Conservation (phyloP, 1,140 invertebrate genomes). For the Hormaphis cornu region DNA sequence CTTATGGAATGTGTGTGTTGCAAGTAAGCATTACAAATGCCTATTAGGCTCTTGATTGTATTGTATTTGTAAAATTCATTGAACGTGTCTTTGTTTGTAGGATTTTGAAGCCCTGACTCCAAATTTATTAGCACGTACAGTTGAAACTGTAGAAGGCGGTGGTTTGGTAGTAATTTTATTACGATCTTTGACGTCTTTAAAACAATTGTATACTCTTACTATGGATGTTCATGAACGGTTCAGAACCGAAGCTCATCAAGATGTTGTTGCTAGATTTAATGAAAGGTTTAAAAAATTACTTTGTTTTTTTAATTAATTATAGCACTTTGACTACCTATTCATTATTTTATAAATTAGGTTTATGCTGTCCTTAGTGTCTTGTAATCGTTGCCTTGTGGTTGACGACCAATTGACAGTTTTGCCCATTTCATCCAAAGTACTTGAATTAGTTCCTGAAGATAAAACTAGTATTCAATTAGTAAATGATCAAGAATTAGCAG, state of each 20-base stretch:
- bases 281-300: slow-evolving; percentile 67
- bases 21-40: slow-evolving; percentile 53
- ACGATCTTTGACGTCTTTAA: slow-evolving; percentile 74
- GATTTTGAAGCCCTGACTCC: slow-evolving; percentile 99
- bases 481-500: slow-evolving; percentile 52
- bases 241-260: slow-evolving; percentile 87
- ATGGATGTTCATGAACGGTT: slow-evolving; percentile 98
- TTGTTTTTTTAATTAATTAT: neutral
- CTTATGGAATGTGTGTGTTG: slow-evolving; percentile 92
- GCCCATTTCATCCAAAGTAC: slow-evolving; percentile 74
- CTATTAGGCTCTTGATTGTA: neutral
- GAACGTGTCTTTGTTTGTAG: slow-evolving; percentile 45
- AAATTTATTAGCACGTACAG: slow-evolving; percentile 89
- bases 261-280: slow-evolving; percentile 91
- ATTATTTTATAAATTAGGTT: slow-evolving; percentile 51
- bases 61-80: slow-evolving; percentile 11
- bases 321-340: too few species aligned
- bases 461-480: slow-evolving; percentile 41
- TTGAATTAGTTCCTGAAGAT: slow-evolving; percentile 64
- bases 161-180: slow-evolving; percentile 83
- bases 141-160: slow-evolving; percentile 98
- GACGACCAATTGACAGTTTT: slow-evolving; percentile 89
- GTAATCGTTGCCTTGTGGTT: slow-evolving; percentile 78
- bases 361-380: slow-evolving; percentile 80
- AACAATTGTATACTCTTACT: slow-evolving; percentile 90